Percentiles rank a stretch among this genome's conserved stretches.
Conservation (phyloP, 2,888 invertebrate genomes). For the Alloplasta piceator region DNA sequence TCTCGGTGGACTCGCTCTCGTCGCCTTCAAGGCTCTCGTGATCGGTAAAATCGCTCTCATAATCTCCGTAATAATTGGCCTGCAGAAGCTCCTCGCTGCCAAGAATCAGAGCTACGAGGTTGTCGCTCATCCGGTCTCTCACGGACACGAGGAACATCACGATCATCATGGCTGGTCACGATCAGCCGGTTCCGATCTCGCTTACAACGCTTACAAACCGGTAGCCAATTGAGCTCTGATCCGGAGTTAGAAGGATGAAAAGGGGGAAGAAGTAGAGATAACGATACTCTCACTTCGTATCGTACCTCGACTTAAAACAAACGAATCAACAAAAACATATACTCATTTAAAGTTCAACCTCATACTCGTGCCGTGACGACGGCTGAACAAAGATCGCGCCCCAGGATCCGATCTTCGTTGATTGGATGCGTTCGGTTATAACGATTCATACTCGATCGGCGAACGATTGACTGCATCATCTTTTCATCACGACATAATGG, state of each 20-base stretch:
- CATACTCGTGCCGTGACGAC: conserved; percentile 52
- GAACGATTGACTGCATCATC: conserved; percentile 15
- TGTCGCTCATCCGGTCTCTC: conserved; percentile 81
- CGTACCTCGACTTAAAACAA: conserved; percentile 55
- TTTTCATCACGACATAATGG: conserved; percentile 17
- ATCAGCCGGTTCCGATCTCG: conserved; percentile 88
- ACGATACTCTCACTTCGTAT: conserved; percentile 53
- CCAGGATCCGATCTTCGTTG: conserved; percentile 25
- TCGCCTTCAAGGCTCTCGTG: conserved; percentile 93
- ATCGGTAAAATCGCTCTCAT: conserved; percentile 93
- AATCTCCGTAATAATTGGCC: conserved; percentile 90
- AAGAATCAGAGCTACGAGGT: conserved; percentile 88
- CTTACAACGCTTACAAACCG: conserved; percentile 88
- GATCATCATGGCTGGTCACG: conserved; percentile 88
- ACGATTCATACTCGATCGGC: conserved; percentile 39
- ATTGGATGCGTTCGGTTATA: conserved; percentile 40
- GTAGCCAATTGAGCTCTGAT: conserved; percentile 72
- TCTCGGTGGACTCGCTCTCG: conserved; percentile 90
- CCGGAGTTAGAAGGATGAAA: conserved; percentile 32
- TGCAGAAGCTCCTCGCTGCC: conserved; percentile 91
- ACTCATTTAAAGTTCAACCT: conserved; percentile 58
- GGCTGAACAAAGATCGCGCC: conserved; percentile 45
- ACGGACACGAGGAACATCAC: conserved; percentile 84
- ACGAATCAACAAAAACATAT: conserved; percentile 1
- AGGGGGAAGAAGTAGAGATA: conserved; percentile 41